Percentiles rank a stretch among this genome's conserved stretches.
phyloP scores from a whole-genome alignment of 2,797 vertebrate species.

The Myotis planiceps region DNA sequence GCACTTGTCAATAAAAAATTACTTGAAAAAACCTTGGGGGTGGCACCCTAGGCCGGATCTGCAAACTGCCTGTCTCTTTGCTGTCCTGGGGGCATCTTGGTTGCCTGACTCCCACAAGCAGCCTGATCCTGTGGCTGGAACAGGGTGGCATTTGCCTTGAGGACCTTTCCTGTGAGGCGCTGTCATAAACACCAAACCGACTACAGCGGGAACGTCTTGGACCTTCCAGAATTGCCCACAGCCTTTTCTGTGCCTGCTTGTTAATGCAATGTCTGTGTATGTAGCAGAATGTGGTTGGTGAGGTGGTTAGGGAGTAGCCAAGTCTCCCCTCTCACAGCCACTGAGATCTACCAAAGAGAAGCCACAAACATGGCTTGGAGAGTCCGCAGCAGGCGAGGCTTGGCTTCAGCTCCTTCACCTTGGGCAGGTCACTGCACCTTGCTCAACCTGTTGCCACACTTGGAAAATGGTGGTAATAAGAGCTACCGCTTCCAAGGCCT shows the following conservation, averaged over 20 bases:
- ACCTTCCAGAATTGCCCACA: neutral
- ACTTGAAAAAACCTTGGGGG: neutral
- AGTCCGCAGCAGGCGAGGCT: neutral
- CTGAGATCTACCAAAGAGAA: neutral
- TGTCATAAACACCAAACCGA: neutral
- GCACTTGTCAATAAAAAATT: neutral
- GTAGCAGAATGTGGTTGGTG: neutral
- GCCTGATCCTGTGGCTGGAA: neutral
- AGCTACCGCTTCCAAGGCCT: neutral
- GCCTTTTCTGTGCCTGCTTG: neutral
- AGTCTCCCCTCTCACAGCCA: neutral
- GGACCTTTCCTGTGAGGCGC: neutral
- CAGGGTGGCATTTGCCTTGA: accelerated
- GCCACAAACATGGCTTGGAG: neutral
- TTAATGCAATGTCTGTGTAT: neutral
- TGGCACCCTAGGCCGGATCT: neutral
- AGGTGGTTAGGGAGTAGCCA: neutral
- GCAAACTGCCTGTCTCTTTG: neutral
- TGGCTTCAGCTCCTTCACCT: neutral
- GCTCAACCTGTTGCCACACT: neutral
- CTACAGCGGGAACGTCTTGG: neutral
- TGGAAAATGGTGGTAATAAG: neutral
- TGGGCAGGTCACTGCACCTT: neutral
- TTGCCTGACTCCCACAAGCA: neutral
- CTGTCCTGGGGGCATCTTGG: neutral